Evolutionary conservation across 1,140 invertebrate species (phyloP).

Genomic region (Eriosoma lanigerum): DNA sequence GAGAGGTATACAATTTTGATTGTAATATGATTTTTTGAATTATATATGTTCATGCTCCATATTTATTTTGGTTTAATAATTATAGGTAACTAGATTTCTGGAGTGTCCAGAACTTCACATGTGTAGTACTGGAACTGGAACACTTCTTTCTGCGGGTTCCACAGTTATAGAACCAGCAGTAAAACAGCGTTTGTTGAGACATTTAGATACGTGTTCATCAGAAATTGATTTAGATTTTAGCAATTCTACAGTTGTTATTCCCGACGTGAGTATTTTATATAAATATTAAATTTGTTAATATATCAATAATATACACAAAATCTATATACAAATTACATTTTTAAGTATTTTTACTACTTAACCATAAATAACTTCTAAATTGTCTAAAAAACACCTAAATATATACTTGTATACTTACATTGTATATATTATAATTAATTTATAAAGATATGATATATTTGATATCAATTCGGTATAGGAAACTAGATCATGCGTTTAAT

Average conservation of each 20-base stretch:
- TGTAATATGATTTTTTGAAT: background rate
- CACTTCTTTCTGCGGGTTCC: constrained; percentile 54
- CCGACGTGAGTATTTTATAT: constrained; percentile 32
- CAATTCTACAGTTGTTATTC: constrained; percentile 57
- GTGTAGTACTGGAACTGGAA: constrained; percentile 53
- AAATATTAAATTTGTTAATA: too few species aligned
- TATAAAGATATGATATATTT: too few species aligned
- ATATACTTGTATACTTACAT: too few species aligned
- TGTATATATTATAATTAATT: too few species aligned
- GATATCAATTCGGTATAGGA: too few species aligned
- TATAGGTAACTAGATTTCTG: constrained; percentile 56
- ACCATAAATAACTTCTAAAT: too few species aligned
- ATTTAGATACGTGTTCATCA: constrained; percentile 71
- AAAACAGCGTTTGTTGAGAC: constrained; percentile 69
- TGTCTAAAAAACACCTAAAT: too few species aligned
- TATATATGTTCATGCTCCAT: background rate
- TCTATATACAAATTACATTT: background rate
- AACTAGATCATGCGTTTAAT: too few species aligned
- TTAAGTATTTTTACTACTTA: too few species aligned
- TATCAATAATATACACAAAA: too few species aligned
- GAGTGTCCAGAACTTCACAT: constrained; percentile 56
- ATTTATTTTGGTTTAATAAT: background rate
- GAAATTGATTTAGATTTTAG: constrained; percentile 70
- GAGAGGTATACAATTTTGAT: constrained; percentile 64
- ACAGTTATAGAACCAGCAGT: constrained; percentile 66